These are phyloP conservation scores for Ophion ellenae DNA, from an alignment of 2,888 invertebrate species.

Conservation along the genomic window DNA sequence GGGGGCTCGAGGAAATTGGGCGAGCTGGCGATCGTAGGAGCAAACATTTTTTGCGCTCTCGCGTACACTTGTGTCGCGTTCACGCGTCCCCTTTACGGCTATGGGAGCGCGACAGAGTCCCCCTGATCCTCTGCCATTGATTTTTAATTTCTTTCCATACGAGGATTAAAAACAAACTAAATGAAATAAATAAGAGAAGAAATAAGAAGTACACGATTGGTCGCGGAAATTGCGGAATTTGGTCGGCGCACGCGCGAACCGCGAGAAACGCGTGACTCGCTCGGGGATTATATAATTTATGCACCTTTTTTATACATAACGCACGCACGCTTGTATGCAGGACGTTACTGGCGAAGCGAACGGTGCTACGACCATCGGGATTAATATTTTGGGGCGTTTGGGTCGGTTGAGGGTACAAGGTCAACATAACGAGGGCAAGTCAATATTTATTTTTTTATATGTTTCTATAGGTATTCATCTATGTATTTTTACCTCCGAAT, in stretches of 20 bases:
- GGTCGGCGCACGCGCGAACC: no score
- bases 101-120: conserved; percentile 47
- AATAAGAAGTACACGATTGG: no score
- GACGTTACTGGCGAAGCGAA: neutral
- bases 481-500: no score
- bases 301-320: conserved; percentile 25
- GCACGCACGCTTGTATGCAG: neutral
- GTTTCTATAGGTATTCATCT: no score
- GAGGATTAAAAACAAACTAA: conserved; percentile 14
- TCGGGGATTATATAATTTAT: conserved; percentile 58
- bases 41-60: conserved; percentile 17
- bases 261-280: conserved; percentile 62
- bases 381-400: no score
- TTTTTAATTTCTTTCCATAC: conserved; percentile 64
- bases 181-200: conserved; percentile 10
- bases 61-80: conserved; percentile 44
- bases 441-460: no score
- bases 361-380: no score
- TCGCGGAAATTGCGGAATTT: no score
- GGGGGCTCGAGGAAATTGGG: neutral
- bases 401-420: no score
- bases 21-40: neutral
- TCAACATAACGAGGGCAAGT: no score
- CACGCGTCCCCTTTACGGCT: conserved; percentile 47
- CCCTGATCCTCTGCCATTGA: conserved; percentile 40